These are phyloP conservation scores for Himalopsyche anomala DNA, from an alignment of 2,888 invertebrate species.

Conservation along the genomic window DNA sequence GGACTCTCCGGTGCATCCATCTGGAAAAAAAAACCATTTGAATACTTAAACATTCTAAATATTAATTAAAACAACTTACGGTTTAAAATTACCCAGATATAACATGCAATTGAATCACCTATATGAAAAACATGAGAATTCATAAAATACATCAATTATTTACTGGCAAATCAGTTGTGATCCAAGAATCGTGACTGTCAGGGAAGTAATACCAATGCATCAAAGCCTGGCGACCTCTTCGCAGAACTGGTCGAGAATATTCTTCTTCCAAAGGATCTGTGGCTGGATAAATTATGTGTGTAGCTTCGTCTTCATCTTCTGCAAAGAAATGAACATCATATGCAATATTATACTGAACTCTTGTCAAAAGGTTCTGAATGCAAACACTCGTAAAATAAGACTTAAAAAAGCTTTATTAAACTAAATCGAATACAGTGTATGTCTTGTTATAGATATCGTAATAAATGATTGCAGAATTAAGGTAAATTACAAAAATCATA, in stretches of 20 bases:
- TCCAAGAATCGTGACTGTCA: constrained; percentile 94
- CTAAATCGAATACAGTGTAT: too few species aligned
- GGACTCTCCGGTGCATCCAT: constrained; percentile 81
- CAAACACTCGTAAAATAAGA: too few species aligned
- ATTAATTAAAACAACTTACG: not conserved
- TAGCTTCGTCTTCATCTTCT: constrained; percentile 92
- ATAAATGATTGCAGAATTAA: too few species aligned
- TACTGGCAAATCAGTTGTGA: constrained; percentile 76
- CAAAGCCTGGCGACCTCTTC: constrained; percentile 87
- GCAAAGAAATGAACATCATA: constrained; percentile 67
- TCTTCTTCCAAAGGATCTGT: constrained; percentile 92
- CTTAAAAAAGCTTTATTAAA: too few species aligned
- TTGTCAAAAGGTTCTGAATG: too few species aligned
- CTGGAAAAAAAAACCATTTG: constrained; percentile 66
- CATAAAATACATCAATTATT: constrained; percentile 54
- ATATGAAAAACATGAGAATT: not conserved
- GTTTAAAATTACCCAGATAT: not conserved
- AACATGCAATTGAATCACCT: not conserved
- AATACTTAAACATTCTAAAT: not conserved
- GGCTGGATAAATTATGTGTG: constrained; percentile 92
- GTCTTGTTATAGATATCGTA: too few species aligned
- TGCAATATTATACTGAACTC: not conserved
- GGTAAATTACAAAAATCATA: too few species aligned
- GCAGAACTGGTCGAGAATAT: constrained; percentile 91
- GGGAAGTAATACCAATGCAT: constrained; percentile 98